Base-by-base conservation (phyloP, 1,140 invertebrate genomes). In the Cyclargus thomasi region DNA sequence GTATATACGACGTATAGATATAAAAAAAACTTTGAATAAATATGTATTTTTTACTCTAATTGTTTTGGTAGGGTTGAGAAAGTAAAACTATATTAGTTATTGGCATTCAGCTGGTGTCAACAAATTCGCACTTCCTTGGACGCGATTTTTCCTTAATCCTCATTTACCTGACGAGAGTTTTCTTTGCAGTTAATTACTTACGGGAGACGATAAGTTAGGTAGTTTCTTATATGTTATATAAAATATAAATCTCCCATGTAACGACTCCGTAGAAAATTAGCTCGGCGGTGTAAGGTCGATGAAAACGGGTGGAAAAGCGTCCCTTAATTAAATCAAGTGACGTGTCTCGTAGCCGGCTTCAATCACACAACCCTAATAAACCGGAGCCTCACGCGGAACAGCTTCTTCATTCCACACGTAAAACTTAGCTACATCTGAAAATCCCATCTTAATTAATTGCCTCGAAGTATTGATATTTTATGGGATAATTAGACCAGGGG, bases 281-380 rank as follows among this genome's bases (percentile, higher is more conserved):
- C 81, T 74, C 29, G 74, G 71, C 76, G 80, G 81, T 78, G 78
- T 83, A 81, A 82, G 82, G 77, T 77, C 75, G 78, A 74, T 79
- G 81, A 74, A 59, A 84, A 84, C 79, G 79, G 79, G 84, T 82
- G 84, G 85, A 84, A 89, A 87, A 90, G 80, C 86, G 79, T 80
- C 79, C 83, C 85, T 90, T 90, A 90, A 90, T 90, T 90, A 89
- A 90, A 90, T 90, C 88, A 90, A 89, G 86, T 86, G 88, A 88
- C 87, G 83, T 74, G 86, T 87, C 84, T 85, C 83, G 79, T 79
- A 79, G 80, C 81, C 81, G 82, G 82, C 86, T 84, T 89, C 86
- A 88, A 90, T 89, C 88, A 88, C 84, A 83, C 81, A 81, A 89
- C 86, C 86, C 83, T 80, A 84, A 89, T 90, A 90, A 87, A 86